phyloP scores from a whole-genome alignment of 2,113 vertebrate species.

The Ptilorrhoa leucosticta region DNA sequence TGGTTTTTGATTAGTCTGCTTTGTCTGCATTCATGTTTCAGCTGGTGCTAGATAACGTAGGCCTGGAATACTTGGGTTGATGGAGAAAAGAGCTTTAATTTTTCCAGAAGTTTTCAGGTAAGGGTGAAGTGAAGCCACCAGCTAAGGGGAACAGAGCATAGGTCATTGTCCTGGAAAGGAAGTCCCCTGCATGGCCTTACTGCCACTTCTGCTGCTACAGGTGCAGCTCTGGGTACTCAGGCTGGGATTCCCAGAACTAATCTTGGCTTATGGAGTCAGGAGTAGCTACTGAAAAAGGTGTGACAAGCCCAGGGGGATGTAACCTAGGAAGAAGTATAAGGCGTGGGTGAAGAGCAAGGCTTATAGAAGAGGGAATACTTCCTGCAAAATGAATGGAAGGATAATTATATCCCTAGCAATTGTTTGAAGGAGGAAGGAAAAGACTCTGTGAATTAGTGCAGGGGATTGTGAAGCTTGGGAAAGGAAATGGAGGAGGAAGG shows the following conservation, averaged over 20 bases:
- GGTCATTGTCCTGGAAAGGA: neutral
- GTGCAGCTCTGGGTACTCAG: neutral
- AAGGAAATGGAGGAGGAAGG: constrained; percentile 64
- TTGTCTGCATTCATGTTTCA: neutral
- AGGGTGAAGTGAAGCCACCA: neutral
- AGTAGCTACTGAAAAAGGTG: neutral
- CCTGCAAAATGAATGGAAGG: constrained; percentile 63
- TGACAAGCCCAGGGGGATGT: neutral
- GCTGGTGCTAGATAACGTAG: neutral
- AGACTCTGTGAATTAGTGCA: constrained; percentile 57
- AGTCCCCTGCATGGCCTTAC: neutral
- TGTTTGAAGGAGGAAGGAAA: constrained; percentile 74
- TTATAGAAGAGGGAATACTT: constrained; percentile 58
- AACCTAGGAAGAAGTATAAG: constrained; percentile 46
- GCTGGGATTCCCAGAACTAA: neutral
- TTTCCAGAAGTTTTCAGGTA: neutral
- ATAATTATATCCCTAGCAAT: constrained; percentile 68
- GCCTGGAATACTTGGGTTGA: neutral
- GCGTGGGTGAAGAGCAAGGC: neutral
- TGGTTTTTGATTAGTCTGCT: neutral
- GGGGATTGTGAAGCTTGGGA: constrained; percentile 67
- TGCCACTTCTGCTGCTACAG: neutral
- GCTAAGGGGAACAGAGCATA: neutral
- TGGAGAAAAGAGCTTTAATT: neutral
- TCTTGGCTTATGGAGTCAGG: neutral